phyloP scores from a whole-genome alignment of 2,888 invertebrate species.

The Furcula furcula region DNA sequence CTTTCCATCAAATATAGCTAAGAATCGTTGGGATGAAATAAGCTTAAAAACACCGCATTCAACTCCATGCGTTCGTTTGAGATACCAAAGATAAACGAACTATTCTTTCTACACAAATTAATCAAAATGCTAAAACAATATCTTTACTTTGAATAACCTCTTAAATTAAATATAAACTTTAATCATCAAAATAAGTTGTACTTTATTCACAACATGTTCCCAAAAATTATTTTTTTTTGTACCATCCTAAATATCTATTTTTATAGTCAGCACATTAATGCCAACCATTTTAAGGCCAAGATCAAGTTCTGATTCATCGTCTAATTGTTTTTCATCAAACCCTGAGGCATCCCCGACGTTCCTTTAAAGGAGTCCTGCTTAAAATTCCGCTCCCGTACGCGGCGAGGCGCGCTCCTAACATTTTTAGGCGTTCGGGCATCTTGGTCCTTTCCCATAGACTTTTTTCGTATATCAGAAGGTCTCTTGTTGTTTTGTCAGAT shows the following conservation, averaged over 20 bases:
- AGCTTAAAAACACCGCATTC: too few species aligned
- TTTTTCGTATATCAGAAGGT: constrained; percentile 40
- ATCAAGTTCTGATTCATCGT: constrained; percentile 41
- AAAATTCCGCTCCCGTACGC: constrained; percentile 71
- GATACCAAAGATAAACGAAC: too few species aligned
- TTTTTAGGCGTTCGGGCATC: constrained; percentile 65
- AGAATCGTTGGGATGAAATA: too few species aligned
- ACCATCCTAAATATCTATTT: neutral
- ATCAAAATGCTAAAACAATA: too few species aligned
- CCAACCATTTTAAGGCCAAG: constrained; percentile 6
- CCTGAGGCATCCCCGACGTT: constrained; percentile 49
- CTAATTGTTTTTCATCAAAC: constrained; percentile 45
- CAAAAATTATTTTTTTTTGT: too few species aligned
- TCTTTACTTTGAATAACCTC: too few species aligned
- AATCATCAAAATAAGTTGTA: too few species aligned
- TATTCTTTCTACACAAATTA: too few species aligned
- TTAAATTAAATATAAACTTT: too few species aligned
- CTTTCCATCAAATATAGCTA: too few species aligned
- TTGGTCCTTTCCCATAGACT: constrained; percentile 60
- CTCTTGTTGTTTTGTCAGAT: constrained; percentile 38
- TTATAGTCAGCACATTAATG: neutral
- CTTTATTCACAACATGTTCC: too few species aligned
- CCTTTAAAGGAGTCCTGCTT: constrained; percentile 69
- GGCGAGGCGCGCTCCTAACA: constrained; percentile 62
- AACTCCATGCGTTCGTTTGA: too few species aligned